Base-by-base conservation (phyloP, 2,797 vertebrate genomes). In the Tenualosa ilisha region DNA sequence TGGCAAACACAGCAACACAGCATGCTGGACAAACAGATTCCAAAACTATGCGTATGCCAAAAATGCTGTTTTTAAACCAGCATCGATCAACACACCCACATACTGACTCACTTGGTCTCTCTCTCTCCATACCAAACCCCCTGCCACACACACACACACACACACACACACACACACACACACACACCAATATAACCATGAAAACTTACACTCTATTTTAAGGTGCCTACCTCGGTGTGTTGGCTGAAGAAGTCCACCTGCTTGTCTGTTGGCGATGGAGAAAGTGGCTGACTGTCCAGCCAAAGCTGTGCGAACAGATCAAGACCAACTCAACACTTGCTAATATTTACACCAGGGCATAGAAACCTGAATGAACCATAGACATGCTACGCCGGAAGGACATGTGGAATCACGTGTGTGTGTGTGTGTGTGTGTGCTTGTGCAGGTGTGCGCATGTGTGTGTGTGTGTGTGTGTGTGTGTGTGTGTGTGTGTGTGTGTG, bases 201-300 rank as follows among this genome's bases (percentile, higher is more conserved):
- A 53, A 53, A 15, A 75, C 37, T 6, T 31, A 17, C 31, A 22
- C 40, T 20, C 26, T 72, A 43, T 20, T 46, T 79, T 3, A 79
- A 13, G 40, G 17, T 86, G 95, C 96, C 93, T 94, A 96, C 96
- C 93, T 94, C 89, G 82, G 93, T 93, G 31, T 96, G 98, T 17
- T 97, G 92, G 82, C 95, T 95, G 93, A 99, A 99, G 90, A 99
- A 99, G 85, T 99, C 98, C 82, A 97, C 94, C 43, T 98, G 96
- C 91, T 97, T 98, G 54, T 93, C 95, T 0, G 92, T 93, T 0
- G 97, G 96, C 46, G 97, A 96, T 20, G 95, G 94, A 22, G 94
- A 94, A 3, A 94, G 86, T 15, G 94, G 94, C 91, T 96, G 95
- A 81, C 96, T 95, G 79, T 98, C 98, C 2, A 97, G 95, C 98